A percentile compares a stretch with the other conserved stretches of the same genome.
phyloP scores from a whole-genome alignment of 1,140 invertebrate species.

The Drosophila ficusphila region DNA sequence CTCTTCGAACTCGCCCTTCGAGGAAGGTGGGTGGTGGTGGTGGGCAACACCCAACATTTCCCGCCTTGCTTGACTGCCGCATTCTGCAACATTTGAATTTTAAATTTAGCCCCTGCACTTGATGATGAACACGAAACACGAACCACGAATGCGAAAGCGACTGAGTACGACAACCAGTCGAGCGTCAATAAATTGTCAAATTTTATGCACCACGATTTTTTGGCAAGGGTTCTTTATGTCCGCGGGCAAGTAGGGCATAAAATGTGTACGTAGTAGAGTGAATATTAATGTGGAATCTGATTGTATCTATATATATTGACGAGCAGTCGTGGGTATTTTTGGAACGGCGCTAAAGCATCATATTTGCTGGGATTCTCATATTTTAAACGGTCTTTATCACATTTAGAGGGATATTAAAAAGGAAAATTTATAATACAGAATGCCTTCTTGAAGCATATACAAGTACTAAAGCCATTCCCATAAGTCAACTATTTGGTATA shows the following conservation, averaged over 20 bases:
- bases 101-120: slow-evolving; percentile 68
- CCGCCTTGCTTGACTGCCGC: slow-evolving; percentile 28
- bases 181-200: slow-evolving; percentile 83
- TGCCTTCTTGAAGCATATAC: too few species aligned
- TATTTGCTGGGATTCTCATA: background rate
- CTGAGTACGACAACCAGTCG: slow-evolving; percentile 48
- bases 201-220: slow-evolving; percentile 77
- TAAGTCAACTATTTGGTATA: too few species aligned
- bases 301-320: slow-evolving; percentile 2
- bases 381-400: too few species aligned
- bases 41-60: background rate
- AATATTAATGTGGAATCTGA: slow-evolving; percentile 30
- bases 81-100: slow-evolving; percentile 67
- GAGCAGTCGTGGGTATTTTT: too few species aligned
- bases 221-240: slow-evolving; percentile 56
- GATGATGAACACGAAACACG: slow-evolving; percentile 25
- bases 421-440: too few species aligned
- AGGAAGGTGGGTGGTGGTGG: slow-evolving; percentile 18
- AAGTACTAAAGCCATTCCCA: background rate
- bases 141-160: slow-evolving; percentile 17
- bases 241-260: slow-evolving; percentile 45
- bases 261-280: slow-evolving; percentile 14
- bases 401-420: too few species aligned
- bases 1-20: slow-evolving; percentile 31
- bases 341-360: background rate